Percentiles rank a stretch among this genome's conserved stretches.
phyloP scores from a whole-genome alignment of 2,888 invertebrate genomes.

The Lypha dubia region DNA sequence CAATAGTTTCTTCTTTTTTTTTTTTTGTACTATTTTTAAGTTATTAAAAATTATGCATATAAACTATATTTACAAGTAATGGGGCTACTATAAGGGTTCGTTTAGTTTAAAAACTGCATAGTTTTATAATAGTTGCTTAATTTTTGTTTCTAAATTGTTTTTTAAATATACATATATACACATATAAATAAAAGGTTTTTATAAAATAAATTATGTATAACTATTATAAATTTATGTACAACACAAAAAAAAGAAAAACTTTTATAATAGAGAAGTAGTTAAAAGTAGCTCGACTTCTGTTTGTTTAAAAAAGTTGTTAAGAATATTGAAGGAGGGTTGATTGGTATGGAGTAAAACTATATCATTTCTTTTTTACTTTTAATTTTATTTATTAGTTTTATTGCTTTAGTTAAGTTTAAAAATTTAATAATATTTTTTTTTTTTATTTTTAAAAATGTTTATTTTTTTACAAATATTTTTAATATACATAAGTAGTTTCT shows the following conservation, averaged over 20 bases:
- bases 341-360: conserved; percentile 39
- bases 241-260: conserved; percentile 6
- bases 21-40: conserved; percentile 64
- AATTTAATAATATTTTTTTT: background rate
- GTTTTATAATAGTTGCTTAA: background rate
- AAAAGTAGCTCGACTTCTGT: background rate
- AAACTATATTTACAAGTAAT: conserved; percentile 36
- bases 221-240: conserved; percentile 11
- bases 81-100: background rate
- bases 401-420: conserved; percentile 62
- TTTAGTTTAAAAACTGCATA: background rate
- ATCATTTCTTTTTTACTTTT: conserved; percentile 27
- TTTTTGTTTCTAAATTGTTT: too few relatives aligned
- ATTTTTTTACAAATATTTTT: conserved; percentile 45
- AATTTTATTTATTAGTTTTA: conserved; percentile 51
- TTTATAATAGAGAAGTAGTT: background rate
- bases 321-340: background rate
- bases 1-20: conserved; percentile 44
- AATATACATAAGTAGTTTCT: conserved; percentile 38
- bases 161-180: conserved; percentile 11
- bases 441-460: conserved; percentile 21
- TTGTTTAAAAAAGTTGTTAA: background rate
- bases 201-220: background rate
- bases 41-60: conserved; percentile 35
- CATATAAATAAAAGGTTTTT: conserved; percentile 8